phyloP scores from a whole-genome alignment of 2,797 vertebrate species.

The Scolopax bukidnonensis region DNA sequence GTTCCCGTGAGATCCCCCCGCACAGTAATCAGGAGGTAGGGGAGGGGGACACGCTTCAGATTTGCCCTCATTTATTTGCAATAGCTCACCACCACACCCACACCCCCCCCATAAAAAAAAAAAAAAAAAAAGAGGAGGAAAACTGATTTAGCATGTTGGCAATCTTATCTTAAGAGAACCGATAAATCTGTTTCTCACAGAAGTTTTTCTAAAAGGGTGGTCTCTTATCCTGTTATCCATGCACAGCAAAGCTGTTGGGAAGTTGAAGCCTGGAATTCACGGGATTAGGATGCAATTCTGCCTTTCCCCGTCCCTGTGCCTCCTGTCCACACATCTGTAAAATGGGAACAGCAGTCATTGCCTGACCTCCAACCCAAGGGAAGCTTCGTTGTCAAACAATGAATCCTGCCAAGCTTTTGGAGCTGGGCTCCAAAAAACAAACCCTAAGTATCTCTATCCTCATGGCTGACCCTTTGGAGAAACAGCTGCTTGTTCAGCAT shows the following conservation, averaged over 20 bases:
- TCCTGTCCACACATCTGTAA: not conserved
- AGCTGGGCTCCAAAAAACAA: not conserved
- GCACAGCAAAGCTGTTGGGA: not conserved
- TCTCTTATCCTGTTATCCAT: not conserved
- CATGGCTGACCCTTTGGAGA: not conserved
- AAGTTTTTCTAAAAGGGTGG: not conserved
- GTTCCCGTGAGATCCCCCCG: not conserved
- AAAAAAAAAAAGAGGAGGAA: not conserved
- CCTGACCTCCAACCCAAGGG: not conserved
- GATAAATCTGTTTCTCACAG: not conserved
- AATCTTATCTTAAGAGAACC: not conserved
- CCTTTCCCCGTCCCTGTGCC: not conserved
- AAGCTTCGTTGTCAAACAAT: not conserved
- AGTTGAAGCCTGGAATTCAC: not conserved
- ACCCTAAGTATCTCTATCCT: not conserved
- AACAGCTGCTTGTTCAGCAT: not conserved
- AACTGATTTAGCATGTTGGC: not conserved
- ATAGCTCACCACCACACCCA: no score
- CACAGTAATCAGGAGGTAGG: not conserved
- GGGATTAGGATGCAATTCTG: not conserved
- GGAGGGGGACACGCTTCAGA: accelerated
- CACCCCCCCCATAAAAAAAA: no score
- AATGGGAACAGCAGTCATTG: not conserved
- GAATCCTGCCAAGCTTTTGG: not conserved
- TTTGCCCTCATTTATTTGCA: not conserved